phyloP scores from a whole-genome alignment of 2,797 vertebrate genomes.

The Bryconaethiops microstoma region DNA sequence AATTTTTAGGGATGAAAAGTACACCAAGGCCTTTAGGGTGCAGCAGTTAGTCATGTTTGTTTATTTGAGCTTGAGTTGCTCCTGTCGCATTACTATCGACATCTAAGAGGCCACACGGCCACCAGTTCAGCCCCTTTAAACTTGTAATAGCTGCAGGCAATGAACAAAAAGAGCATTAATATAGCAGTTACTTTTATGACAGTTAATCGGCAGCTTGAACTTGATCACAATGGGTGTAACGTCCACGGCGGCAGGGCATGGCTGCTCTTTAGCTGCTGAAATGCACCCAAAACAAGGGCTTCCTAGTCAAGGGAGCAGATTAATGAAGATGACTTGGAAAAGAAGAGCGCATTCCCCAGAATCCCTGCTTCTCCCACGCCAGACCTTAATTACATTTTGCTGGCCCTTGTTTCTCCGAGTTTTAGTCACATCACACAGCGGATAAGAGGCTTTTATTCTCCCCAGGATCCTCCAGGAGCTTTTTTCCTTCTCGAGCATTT shows the following conservation, averaged over 20 bases:
- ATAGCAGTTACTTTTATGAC: too few relatives aligned
- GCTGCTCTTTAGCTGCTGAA: constrained; percentile 18
- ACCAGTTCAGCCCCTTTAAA: too few relatives aligned
- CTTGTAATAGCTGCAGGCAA: too few relatives aligned
- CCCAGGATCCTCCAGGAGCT: background rate
- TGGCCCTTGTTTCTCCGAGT: background rate
- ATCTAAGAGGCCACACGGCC: too few relatives aligned
- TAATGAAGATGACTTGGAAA: constrained; percentile 48
- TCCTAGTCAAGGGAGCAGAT: constrained; percentile 21
- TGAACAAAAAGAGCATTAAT: too few relatives aligned
- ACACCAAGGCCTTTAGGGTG: too few relatives aligned
- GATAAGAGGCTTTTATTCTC: constrained; percentile 34
- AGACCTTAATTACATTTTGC: constrained; percentile 37
- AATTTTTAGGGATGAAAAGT: too few relatives aligned
- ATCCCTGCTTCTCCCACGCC: background rate
- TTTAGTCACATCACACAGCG: constrained; percentile 30
- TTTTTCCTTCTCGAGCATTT: constrained; percentile 11
- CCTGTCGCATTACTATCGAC: too few relatives aligned
- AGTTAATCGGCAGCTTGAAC: too few relatives aligned
- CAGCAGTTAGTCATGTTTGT: too few relatives aligned
- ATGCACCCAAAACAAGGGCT: background rate
- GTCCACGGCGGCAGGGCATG: background rate
- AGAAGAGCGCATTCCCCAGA: constrained; percentile 14
- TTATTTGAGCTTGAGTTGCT: too few relatives aligned
- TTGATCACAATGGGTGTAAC: too few relatives aligned